These are phyloP conservation scores for Umimayanthus chanpuru DNA, from an alignment of 92 coral and sea anemone species.

Conservation along the genomic window DNA sequence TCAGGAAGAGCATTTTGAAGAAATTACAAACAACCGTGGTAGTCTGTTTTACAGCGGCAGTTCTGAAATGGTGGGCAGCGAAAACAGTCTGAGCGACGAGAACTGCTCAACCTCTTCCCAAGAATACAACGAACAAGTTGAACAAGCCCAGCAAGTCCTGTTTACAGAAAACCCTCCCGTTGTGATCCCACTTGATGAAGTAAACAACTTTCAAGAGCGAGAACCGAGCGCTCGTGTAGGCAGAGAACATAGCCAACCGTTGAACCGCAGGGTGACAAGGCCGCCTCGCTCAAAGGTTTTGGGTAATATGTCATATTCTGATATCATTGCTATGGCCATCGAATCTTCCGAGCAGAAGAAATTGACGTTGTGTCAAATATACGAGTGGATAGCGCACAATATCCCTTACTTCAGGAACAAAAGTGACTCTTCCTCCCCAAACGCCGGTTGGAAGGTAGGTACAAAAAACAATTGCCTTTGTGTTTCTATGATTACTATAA, in stretches of 20 bases:
- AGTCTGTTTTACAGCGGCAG: not conserved
- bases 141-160: not conserved
- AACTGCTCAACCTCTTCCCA: not conserved
- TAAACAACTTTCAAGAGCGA: not conserved
- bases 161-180: not conserved
- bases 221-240: not conserved
- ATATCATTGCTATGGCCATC: constrained; percentile 15
- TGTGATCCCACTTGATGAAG: not conserved
- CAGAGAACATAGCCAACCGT: not conserved
- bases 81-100: no score
- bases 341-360: not conserved
- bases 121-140: not conserved
- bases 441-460: constrained; percentile 3
- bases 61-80: not conserved
- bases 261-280: not conserved
- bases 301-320: constrained; percentile 9
- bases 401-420: constrained; percentile 7
- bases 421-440: not conserved
- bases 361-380: not conserved
- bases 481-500: no score
- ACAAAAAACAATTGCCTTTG: no score
- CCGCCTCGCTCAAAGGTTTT: not conserved
- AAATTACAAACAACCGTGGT: not conserved
- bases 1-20: not conserved
- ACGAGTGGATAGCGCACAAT: not conserved